A percentile compares a stretch with the other conserved stretches of the same genome.
phyloP scores from a whole-genome alignment of 2,888 invertebrate genomes.

The Caenorhabditis uteleia region DNA sequence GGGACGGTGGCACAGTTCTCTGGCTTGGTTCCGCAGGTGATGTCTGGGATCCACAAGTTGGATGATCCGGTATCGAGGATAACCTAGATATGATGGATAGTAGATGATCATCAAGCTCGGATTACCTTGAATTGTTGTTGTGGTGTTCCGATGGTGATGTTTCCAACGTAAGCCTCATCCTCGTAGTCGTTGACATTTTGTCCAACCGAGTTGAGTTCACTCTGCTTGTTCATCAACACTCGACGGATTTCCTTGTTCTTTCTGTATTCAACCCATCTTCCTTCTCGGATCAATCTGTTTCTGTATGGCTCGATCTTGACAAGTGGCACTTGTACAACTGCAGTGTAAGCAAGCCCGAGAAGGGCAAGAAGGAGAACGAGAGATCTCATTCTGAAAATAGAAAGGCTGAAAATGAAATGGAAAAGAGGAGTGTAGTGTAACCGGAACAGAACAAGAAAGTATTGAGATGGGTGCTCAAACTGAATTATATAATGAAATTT shows the following conservation, averaged over 20 bases:
- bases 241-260: constrained; percentile 29
- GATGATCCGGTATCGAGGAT: constrained; percentile 52
- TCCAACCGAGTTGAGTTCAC: constrained; percentile 8
- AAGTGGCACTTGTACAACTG: constrained; percentile 42
- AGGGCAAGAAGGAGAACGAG: constrained; percentile 37
- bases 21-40: constrained; percentile 42
- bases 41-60: constrained; percentile 57
- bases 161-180: constrained; percentile 72
- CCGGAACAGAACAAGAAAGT: too few species aligned
- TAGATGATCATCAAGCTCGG: background rate
- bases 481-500: constrained; percentile 17
- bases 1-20: constrained; percentile 24
- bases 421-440: background rate
- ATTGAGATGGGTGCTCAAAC: constrained; percentile 27
- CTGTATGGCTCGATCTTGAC: constrained; percentile 37
- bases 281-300: constrained; percentile 39
- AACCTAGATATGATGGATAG: constrained; percentile 12
- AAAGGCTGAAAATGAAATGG: constrained; percentile 2
- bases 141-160: constrained; percentile 74
- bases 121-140: constrained; percentile 51
- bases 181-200: constrained; percentile 47
- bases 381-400: constrained; percentile 28
- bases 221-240: constrained; percentile 15
- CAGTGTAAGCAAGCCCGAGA: constrained; percentile 22
- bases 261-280: constrained; percentile 32